A percentile compares a stretch with the other conserved stretches of the same genome.
These are phyloP conservation scores for Agonopterix subpropinquella DNA, from an alignment of 2,888 invertebrate species.

Conservation along the genomic window DNA sequence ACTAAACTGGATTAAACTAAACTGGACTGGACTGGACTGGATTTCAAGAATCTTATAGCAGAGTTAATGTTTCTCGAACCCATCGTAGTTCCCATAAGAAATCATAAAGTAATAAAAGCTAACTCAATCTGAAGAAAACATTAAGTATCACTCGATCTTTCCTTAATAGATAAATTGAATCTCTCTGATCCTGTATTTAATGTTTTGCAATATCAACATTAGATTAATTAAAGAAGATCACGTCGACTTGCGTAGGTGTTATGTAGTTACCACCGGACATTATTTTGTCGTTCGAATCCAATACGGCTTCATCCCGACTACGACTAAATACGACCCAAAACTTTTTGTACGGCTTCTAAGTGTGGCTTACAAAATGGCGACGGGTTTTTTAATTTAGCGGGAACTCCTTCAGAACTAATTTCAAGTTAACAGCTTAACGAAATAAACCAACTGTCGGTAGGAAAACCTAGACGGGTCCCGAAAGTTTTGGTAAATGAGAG, in stretches of 20 bases:
- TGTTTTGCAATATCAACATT: no score
- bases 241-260: not conserved
- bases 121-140: no score
- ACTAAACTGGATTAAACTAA: no score
- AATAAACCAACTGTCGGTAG: slow-evolving; percentile 9
- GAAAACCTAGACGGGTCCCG: slow-evolving; percentile 19
- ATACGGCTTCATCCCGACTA: slow-evolving; percentile 50
- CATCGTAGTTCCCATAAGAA: no score
- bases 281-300: slow-evolving; percentile 31
- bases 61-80: no score
- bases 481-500: slow-evolving; percentile 23
- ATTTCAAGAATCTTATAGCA: no score
- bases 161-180: slow-evolving; percentile 17
- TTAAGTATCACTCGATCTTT: no score
- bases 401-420: slow-evolving; percentile 17
- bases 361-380: slow-evolving; percentile 57
- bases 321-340: slow-evolving; percentile 49
- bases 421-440: slow-evolving; percentile 3
- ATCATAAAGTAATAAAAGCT: no score
- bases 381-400: slow-evolving; percentile 32
- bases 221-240: no score
- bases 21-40: no score
- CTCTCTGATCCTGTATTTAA: no score
- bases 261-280: slow-evolving; percentile 18
- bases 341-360: slow-evolving; percentile 54